Evolutionary conservation across 2,888 invertebrate genomes (phyloP), one percentile per base, ranked within the genome.

Genomic region (Sinhomidia bicolor): DNA sequence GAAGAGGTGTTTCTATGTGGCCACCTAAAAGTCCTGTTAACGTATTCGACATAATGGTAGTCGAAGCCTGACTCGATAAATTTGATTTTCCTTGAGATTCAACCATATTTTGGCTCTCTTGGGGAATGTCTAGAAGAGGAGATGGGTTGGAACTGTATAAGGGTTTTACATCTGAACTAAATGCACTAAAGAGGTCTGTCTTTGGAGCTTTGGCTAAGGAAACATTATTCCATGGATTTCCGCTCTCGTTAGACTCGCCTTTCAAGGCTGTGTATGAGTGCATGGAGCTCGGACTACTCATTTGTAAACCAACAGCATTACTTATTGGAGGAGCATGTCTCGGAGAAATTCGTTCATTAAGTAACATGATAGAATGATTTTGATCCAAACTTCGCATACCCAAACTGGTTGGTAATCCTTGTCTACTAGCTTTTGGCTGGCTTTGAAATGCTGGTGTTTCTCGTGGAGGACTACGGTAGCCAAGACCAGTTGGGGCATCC

Each of bases 131-230:
- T 6, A 14, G 32, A n/a, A 32, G 78, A 29, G 78, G 80, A 6
- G 62, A 80, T 7, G 78, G 62, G 41, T 9, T 62, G 14, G 41
- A 17, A 14, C 20, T 47, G 60, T 85, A 85, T 14, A 85, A 65
- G 1, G 78, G n/a, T 65, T 85, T 60, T n/a, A 54, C 17, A 32
- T 86, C 51, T 4, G 80, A 44, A 44, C 74, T 81, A 60, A 86
- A 86, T 32, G 86, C 86, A 71, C 74, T 86, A 20, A 86, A 86
- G 5, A 86, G 26, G 20, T 86, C 86, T 5, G 80, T 74, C 62
- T 86, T 80, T 1, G 86, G 86, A 17, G 80, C 74, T 14, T 57
- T 71, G 17, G 78, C 32, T 26, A 79, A 26, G 5, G 65, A 20
- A 10, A 17, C 17, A 44, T 6, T 47, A 10, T 62, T 60, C 62